Base-by-base conservation (phyloP, 2,113 vertebrate species). In the Spea multiplicata region DNA sequence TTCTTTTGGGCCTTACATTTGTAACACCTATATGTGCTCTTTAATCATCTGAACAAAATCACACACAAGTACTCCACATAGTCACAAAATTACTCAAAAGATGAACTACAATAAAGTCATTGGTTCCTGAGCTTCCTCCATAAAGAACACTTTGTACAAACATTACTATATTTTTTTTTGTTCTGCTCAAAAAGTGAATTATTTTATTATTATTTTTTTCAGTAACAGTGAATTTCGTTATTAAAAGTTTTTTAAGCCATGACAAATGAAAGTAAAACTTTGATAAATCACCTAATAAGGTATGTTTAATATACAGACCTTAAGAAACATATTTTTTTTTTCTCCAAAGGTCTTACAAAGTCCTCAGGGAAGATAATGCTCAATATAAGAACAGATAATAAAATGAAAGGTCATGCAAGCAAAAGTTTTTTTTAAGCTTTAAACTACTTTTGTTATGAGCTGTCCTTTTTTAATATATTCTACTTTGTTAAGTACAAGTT, bases 341-440 rank as follows among this genome's bases (percentile, higher is more conserved):
- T 76, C 59, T 67, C 47, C n/a, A 80, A 80, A 80, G 62, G 71
- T 80, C 71, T 73, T 73, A 6, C 53, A 67, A 64, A 67, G 66
- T 73, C 78, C 48, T 61, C 16, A 16, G 71, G 53, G 64, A 79
- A 59, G 53, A 50, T 44, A 53, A 53, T 71, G 49, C 53, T 71
- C 69, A 55, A 67, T 46, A 67, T 14, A 73, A 44, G 62, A 80
- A 74, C 16, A 74, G 78, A 80, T 74, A 80, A 80, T 68, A 61
- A 73, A 74, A 52, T 66, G 14, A 80, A 80, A 80, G 78, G 78
- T 80, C 71, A 80, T 49, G 16, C 7, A 67, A 80, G 68, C 50
- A 73, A 66, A 73, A 73, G 48, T 44, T 50, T 70, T 30, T 4
- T 50, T 50, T 17, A 45, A 52, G 53, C 45, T 61, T 47, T 30